Evolutionary conservation across 2,113 vertebrate species (phyloP), one percentile per base, ranked within the genome.

Genomic region (Mus musculus): DNA sequence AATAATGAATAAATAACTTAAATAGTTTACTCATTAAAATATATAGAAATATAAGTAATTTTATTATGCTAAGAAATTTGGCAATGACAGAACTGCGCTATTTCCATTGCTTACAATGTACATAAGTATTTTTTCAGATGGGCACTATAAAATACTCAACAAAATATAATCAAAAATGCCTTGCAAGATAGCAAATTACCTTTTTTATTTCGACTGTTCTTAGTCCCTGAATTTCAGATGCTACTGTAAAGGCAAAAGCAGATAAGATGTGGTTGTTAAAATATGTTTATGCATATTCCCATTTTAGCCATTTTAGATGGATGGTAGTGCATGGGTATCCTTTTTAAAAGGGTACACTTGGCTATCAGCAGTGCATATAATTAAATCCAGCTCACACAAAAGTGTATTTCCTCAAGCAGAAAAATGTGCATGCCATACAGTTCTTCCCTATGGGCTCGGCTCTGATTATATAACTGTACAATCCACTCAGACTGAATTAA

Each of bases 201-300:
- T 99, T 99, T 67, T 99, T 99, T 97, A 99, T 99, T 99, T 99
- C 99, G 5, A 99, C 99, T 33, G 98, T 99, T 96, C 99, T 99
- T 97, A 99, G 88, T 96, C 99, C 99, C 85, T 99, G 99, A 96
- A 98, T 99, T 97, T 99, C 99, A 76, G 98, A 98, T 89, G 98
- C 98, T 95, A 97, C 98, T 98, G 93, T 99, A 97, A 97, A 97
- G 76, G 59, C 36, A 69, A 89, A 97, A 96, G 90, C 49, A 80
- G 30, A 95, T 72, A 94, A 90, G 94, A 61, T 42, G 65, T 26
- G 36, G 72, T 96, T 96, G 97, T 93, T 95, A 10, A 33, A 84
- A 13, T 0, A 93, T 86, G 87, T 84, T 86, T 75, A 88, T 73
- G 28, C n/a, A n/a, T 61, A 49, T 52, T 94, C 75, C 88, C 42